phyloP scores from a whole-genome alignment of 2,113 vertebrate species.

The Edolisoma coerulescens region DNA sequence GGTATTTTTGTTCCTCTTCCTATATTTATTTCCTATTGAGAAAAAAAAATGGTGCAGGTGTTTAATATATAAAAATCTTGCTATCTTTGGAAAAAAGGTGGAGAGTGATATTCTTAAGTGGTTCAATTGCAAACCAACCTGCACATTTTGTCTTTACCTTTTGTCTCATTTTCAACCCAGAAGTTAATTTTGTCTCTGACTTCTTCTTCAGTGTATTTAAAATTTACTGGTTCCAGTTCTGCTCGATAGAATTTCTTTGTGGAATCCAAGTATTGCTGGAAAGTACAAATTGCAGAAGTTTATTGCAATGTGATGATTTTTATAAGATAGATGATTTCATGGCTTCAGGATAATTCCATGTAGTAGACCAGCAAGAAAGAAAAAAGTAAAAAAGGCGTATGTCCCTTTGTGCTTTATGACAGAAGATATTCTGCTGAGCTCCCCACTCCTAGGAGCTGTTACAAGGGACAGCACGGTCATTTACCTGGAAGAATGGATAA shows the following conservation, averaged over 20 bases:
- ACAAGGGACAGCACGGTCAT: not conserved
- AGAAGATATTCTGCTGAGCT: not conserved
- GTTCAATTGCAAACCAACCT: not conserved
- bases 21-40: not conserved
- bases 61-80: not conserved
- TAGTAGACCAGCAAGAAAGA: not conserved
- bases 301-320: not conserved
- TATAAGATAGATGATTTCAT: not conserved
- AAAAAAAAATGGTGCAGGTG: not conserved
- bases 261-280: constrained; percentile 70
- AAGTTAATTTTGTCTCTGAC: constrained; percentile 66
- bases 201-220: constrained; percentile 64
- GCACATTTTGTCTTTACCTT: constrained; percentile 44
- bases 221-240: constrained; percentile 62
- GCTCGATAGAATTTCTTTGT: constrained; percentile 67
- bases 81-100: not conserved
- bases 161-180: constrained; percentile 73
- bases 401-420: not conserved
- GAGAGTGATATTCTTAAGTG: not conserved
- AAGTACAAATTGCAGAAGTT: not conserved
- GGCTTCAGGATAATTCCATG: not conserved
- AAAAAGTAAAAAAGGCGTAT: not conserved
- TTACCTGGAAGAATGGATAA: constrained; percentile 40
- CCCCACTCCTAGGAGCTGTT: not conserved
- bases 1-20: not conserved